Conservation (phyloP, 2,113 vertebrate genomes). For the Onychostoma macrolepis region DNA sequence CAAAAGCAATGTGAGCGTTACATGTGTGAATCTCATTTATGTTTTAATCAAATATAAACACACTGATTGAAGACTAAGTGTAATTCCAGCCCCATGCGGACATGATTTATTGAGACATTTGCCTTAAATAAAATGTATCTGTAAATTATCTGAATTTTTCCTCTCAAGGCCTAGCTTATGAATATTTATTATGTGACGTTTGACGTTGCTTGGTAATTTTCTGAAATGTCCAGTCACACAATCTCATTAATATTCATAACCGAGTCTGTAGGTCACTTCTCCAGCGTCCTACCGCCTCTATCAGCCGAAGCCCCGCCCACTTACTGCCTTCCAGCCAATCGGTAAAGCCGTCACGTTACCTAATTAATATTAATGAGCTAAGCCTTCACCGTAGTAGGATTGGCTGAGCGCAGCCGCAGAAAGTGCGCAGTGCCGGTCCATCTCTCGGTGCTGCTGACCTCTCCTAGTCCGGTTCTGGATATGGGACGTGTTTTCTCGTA, state of each 20-base stretch:
- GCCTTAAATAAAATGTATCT: not conserved
- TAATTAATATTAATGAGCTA: not conserved
- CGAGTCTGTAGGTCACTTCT: not conserved
- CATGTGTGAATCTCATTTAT: not conserved
- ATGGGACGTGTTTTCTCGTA: not conserved
- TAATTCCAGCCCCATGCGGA: not conserved
- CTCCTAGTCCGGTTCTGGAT: conserved; percentile 4
- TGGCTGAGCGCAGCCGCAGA: conserved; percentile 15
- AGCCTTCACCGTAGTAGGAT: not conserved
- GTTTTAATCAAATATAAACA: not conserved
- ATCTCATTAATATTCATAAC: not conserved
- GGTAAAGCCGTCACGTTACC: not conserved
- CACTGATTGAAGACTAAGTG: not conserved
- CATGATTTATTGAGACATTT: not conserved
- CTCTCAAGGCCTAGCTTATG: not conserved
- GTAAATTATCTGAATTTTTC: not conserved
- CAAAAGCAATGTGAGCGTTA: not conserved
- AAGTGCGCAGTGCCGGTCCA: conserved; percentile 10
- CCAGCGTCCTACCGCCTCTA: not conserved
- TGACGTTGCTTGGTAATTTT: not conserved
- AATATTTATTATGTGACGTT: not conserved
- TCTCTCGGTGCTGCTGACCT: not conserved
- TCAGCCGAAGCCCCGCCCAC: not conserved
- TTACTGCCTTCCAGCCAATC: not conserved
- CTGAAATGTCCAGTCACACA: not conserved